Conservation (phyloP, 2,888 invertebrate genomes). For the Eumacrocentrus americanus region DNA sequence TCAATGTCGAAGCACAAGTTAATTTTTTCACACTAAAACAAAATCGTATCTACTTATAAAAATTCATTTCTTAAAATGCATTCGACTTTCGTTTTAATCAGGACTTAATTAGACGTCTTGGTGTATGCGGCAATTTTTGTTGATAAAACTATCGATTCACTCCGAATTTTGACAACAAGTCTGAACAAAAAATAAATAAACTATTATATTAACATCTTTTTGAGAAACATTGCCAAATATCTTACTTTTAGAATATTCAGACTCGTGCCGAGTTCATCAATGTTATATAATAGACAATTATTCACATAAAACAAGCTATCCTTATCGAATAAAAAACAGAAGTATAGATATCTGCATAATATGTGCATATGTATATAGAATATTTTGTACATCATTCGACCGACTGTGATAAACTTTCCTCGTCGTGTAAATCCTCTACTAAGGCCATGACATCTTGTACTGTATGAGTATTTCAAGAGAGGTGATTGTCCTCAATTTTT, state of each 20-base stretch:
- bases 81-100: too few species aligned
- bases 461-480: constrained; percentile 20
- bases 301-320: constrained; percentile 1
- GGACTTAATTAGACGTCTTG: too few species aligned
- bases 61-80: too few species aligned
- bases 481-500: constrained; percentile 12
- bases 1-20: too few species aligned
- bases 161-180: too few species aligned
- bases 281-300: constrained; percentile 6
- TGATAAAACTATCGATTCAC: too few species aligned
- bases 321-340: neutral
- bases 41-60: too few species aligned
- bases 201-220: neutral
- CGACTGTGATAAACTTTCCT: neutral
- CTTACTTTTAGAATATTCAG: too few species aligned
- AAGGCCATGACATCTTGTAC: constrained; percentile 29
- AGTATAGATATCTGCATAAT: neutral
- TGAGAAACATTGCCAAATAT: neutral
- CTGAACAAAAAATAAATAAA: too few species aligned
- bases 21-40: too few species aligned
- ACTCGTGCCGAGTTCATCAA: too few species aligned
- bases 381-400: constrained; percentile 10
- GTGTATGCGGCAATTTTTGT: too few species aligned
- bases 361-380: constrained; percentile 1
- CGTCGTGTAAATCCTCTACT: constrained; percentile 6